Base-by-base conservation (phyloP, 1,140 invertebrate genomes). In the Bemisia tabaci region DNA sequence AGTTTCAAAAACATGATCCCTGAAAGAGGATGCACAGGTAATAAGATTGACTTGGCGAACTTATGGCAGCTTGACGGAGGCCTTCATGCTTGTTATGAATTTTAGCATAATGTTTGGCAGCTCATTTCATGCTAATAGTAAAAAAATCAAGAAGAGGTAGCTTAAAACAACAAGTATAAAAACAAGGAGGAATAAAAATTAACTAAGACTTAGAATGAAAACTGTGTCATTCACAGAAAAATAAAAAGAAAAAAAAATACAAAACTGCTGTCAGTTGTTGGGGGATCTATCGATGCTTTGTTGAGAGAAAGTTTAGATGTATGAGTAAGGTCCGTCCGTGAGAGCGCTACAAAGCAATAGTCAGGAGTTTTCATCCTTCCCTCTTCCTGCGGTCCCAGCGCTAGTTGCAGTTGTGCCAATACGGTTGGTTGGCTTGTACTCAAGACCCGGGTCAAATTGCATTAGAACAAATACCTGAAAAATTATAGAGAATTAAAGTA, bases 271-370 rank as follows among this genome's bases (percentile, higher is more conserved):
- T 48, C 33, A 48, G 33, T 9, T 9, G 33, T 48, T 48, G 33
- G 33, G 17, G 33, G 17, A 48, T 48, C 17, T 5, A 48, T 48
- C 33, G 17, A 48, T 48, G 33, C 5, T 48, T 48, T 48, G 33
- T 22, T 61, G 24, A 26, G 26, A 70, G 67, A 65, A 67, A 67
- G 72, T 72, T 81, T 83, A 86, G 69, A 86, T 85, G 75, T 86
- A 86, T 69, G 87, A 89, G 77, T 89, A 89, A 72, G 87, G 87
- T 80, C 88, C 88, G 82, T 96, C 92, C 74, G 92, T 96, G 84
- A 95, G 91, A 87, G 92, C 92, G 89, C 92, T 95, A 93, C 93
- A 95, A 82, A 95, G 88, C 87, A 95, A 89, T 86, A 95, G 92
- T 95, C 92, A 95, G 87, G 92, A 95, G 80, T 92, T 92, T 79